Percentiles rank a stretch among this genome's conserved stretches.
Evolutionary conservation across 1,140 invertebrate genomes (phyloP).

Genomic region (Hestina assimilis): DNA sequence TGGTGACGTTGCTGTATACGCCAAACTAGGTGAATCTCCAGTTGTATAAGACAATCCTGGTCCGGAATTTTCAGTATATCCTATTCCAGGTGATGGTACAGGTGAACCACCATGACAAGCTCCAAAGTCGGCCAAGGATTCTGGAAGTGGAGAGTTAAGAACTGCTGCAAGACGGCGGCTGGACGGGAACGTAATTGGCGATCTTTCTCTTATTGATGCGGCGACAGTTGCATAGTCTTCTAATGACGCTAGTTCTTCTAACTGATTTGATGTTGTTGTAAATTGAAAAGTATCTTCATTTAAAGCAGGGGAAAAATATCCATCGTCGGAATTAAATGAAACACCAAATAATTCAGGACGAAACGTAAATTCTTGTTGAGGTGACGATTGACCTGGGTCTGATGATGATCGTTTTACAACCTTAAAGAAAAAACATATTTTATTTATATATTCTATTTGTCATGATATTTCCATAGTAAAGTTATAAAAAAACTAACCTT

Average conservation of each 20-base stretch:
- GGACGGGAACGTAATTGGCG: conserved; percentile 81
- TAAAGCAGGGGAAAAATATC: conserved; percentile 85
- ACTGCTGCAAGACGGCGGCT: conserved; percentile 86
- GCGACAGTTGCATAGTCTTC: conserved; percentile 82
- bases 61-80: conserved; percentile 60
- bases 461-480: not conserved
- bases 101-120: conserved; percentile 83
- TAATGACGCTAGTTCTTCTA: conserved; percentile 83
- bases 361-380: conserved; percentile 79
- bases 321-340: conserved; percentile 82
- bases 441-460: not conserved
- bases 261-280: conserved; percentile 81
- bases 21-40: conserved; percentile 60
- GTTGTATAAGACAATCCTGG: conserved; percentile 64
- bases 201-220: conserved; percentile 78
- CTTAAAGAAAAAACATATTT: conserved; percentile 33
- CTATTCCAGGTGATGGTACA: conserved; percentile 69
- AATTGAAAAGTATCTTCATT: conserved; percentile 90
- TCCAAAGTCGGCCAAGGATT: conserved; percentile 89
- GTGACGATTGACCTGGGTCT: conserved; percentile 81
- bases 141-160: conserved; percentile 86
- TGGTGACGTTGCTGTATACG: conserved; percentile 76
- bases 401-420: conserved; percentile 80
- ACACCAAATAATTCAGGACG: conserved; percentile 81
- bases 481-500: conserved; percentile 75